Base-by-base conservation (phyloP, 1,140 invertebrate species). In the Rhagoletis pomonella region DNA sequence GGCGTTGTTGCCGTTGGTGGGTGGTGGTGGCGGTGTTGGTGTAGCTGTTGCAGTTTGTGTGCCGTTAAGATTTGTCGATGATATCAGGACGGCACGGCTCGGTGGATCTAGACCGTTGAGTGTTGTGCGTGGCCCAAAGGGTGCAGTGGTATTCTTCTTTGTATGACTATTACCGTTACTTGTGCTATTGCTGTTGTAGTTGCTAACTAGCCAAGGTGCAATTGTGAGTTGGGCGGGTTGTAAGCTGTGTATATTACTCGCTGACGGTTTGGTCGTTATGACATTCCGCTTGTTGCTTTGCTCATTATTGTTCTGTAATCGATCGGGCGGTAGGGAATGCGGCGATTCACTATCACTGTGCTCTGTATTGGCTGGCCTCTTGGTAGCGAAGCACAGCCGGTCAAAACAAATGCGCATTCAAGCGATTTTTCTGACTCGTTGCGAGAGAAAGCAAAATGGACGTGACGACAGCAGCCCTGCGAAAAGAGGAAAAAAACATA, bases 321-420 rank as follows among this genome's bases (percentile, higher is more conserved):
- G 73, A 81, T 81, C 73, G 73, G 73, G 73, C 47, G 73, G 67
- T 44, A 14, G 73, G n/a, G 73, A 19, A 10, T 50, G 73, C 19
- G 73, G 73, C 29, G 73, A 81, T 19, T 81, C 73, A 81, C 73
- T 58, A 81, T 81, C 73, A 81, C 73, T 81, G n/a, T 81, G 47
- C 73, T 96, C 96, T 95, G 95, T 96, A 95, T 95, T 95, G 94
- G 95, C 95, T 93, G 95, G 95, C 94, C 96, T 96, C 95, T 96
- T 95, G 94, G 96, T 96, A 95, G 96, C 96, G 95, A 97, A 97
- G 96, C 96, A 97, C 94, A 97, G 94, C 94, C 94, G 95, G 94
- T 97, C 96, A 94, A 97, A 97, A 94, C 96, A 97, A 94, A 97
- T 96, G 95, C 96, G 96, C 96, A 97, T 97, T 95, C 95, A 96